Percentiles rank a stretch among this genome's conserved stretches.
These are phyloP conservation scores for Haemorhous mexicanus DNA, from an alignment of 2,113 vertebrate genomes.

Conservation along the genomic window DNA sequence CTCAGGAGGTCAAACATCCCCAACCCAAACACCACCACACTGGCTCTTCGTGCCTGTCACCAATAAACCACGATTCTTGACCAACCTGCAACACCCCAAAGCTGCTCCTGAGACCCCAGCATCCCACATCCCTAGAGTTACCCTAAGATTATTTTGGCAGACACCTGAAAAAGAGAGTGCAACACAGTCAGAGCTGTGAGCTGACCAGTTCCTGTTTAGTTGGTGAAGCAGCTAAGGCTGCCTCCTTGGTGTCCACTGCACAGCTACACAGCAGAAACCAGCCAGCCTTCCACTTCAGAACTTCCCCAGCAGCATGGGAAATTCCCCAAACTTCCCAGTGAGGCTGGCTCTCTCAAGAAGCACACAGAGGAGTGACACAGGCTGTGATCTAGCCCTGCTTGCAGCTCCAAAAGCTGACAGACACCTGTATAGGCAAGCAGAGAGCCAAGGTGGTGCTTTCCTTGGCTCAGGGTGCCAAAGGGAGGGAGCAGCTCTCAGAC, in stretches of 20 bases:
- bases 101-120: neutral
- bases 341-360: neutral
- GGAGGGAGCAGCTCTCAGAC: neutral
- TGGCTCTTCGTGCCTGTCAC: neutral
- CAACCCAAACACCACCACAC: neutral
- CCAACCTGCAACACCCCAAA: neutral
- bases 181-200: neutral
- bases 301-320: neutral
- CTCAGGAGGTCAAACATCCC: neutral
- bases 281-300: neutral
- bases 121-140: neutral
- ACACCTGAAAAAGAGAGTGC: neutral
- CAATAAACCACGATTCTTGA: neutral
- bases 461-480: neutral
- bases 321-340: neutral
- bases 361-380: accelerated
- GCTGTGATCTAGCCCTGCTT: accelerated
- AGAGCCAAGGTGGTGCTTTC: neutral
- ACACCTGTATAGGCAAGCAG: accelerated
- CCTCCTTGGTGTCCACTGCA: accelerated
- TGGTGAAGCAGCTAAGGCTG: neutral
- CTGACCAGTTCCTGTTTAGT: neutral
- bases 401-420: neutral
- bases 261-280: neutral
- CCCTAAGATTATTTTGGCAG: neutral